Evolutionary conservation across 2,113 vertebrate genomes (phyloP).

Genomic region (Platichthys stellatus): DNA sequence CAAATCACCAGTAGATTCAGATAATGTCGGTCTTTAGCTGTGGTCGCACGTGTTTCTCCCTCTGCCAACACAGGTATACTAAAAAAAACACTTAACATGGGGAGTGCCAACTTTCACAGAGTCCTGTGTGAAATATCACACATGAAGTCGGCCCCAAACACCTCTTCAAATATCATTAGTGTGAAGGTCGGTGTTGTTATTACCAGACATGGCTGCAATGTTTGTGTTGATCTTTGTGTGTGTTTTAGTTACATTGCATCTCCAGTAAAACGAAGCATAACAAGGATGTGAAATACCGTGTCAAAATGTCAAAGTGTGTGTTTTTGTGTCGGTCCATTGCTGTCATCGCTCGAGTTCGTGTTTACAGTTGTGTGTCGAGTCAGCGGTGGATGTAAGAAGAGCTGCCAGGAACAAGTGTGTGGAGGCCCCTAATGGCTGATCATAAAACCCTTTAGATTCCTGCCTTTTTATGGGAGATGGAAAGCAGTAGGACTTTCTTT

Average conservation of each 20-base stretch:
- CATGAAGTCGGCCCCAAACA: slow-evolving; percentile 29
- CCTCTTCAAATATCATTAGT: slow-evolving; percentile 37
- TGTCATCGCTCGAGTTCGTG: background rate
- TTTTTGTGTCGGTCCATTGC: slow-evolving; percentile 35
- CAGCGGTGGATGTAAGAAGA: slow-evolving; percentile 49
- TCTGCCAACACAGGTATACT: slow-evolving; percentile 13
- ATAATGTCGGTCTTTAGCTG: background rate
- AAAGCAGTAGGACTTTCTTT: slow-evolving; percentile 65
- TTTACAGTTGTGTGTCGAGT: slow-evolving; percentile 12
- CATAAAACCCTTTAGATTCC: slow-evolving; percentile 74
- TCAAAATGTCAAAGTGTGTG: slow-evolving; percentile 15
- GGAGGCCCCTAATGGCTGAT: slow-evolving; percentile 67
- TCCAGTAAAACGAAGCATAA: too few species aligned
- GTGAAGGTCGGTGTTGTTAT: slow-evolving; percentile 3
- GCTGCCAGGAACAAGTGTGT: slow-evolving; percentile 70
- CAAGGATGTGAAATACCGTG: too few species aligned
- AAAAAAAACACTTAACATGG: slow-evolving; percentile 13
- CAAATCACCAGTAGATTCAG: background rate
- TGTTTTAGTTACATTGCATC: background rate
- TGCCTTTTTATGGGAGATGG: slow-evolving; percentile 67
- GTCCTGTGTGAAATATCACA: slow-evolving; percentile 67
- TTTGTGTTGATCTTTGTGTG: background rate
- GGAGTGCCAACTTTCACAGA: slow-evolving; percentile 42
- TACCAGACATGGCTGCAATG: background rate
- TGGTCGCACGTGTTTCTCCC: background rate